These are phyloP conservation scores for Suncus etruscus DNA, from an alignment of 2,113 vertebrate species.

Conservation along the genomic window DNA sequence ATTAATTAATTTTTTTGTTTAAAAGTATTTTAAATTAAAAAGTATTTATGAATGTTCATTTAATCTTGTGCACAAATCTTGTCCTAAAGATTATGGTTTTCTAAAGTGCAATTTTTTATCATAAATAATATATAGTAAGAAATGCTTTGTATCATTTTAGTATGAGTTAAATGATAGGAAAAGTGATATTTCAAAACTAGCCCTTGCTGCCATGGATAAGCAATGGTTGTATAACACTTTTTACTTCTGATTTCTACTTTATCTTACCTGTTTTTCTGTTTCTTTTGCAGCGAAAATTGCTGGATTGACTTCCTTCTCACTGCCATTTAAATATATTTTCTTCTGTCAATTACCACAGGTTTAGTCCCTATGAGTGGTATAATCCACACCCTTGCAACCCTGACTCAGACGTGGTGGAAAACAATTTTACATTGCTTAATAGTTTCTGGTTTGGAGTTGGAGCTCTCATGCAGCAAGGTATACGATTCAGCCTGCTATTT, in stretches of 20 bases:
- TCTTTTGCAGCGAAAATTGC: conserved; percentile 88
- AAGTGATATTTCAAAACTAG: conserved; percentile 48
- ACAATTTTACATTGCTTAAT: conserved; percentile 99
- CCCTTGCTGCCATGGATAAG: conserved; percentile 65
- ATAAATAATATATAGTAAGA: conserved; percentile 26
- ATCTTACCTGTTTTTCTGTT: conserved; percentile 88
- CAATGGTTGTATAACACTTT: conserved; percentile 72
- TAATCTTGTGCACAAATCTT: conserved; percentile 20
- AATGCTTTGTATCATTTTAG: conserved; percentile 31
- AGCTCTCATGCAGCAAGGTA: conserved; percentile 99
- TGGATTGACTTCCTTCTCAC: conserved; percentile 84
- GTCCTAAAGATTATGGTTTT: conserved; percentile 43
- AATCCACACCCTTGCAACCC: conserved; percentile 99
- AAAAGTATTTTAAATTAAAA: conserved; percentile 32
- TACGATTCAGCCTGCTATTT: conserved; percentile 96
- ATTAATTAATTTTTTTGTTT: conserved; percentile 12
- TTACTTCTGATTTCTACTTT: conserved; percentile 83
- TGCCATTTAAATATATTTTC: conserved; percentile 88
- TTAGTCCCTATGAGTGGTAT: conserved; percentile 99
- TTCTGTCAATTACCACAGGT: conserved; percentile 96
- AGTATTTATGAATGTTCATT: conserved; percentile 54
- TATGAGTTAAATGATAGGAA: conserved; percentile 48
- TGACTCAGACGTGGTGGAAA: conserved; percentile 99
- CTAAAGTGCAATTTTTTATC: conserved; percentile 66
- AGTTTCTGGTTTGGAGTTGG: conserved; percentile 99